Evolutionary conservation across 2,888 invertebrate genomes (phyloP).

Genomic region (Rhagophthalmus giganteus): DNA sequence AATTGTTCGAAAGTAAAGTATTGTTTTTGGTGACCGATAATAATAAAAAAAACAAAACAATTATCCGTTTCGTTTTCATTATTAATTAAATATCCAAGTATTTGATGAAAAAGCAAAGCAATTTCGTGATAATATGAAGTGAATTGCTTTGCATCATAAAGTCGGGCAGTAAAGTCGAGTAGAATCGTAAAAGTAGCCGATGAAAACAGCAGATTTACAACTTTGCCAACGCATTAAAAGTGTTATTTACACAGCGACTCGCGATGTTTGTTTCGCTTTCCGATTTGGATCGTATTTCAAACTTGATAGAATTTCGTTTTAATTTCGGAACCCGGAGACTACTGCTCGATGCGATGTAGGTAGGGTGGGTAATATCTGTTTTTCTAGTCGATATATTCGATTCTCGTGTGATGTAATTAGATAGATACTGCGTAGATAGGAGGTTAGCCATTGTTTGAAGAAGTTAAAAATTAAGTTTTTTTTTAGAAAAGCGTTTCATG

Average conservation of each 20-base stretch:
- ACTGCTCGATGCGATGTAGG: too few relatives aligned
- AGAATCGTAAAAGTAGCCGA: slow-evolving; percentile 31
- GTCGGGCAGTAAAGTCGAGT: slow-evolving; percentile 26
- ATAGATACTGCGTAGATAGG: slow-evolving; percentile 3
- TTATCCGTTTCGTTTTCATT: neutral
- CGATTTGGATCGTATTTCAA: slow-evolving; percentile 22
- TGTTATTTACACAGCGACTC: slow-evolving; percentile 30
- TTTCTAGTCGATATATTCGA: too few relatives aligned
- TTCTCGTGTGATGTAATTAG: too few relatives aligned
- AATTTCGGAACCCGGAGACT: neutral
- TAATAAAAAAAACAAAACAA: neutral
- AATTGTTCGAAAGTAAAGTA: too few relatives aligned
- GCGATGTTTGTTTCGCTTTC: slow-evolving; percentile 26
- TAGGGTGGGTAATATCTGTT: too few relatives aligned
- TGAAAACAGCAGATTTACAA: slow-evolving; percentile 32
- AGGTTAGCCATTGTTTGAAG: slow-evolving; percentile 4
- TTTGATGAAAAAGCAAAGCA: slow-evolving; percentile 4
- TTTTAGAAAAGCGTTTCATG: neutral
- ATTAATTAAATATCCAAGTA: neutral
- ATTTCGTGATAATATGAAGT: slow-evolving; percentile 5
- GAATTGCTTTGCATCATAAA: slow-evolving; percentile 28
- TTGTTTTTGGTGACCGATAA: too few relatives aligned
- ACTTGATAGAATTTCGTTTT: slow-evolving; percentile 17
- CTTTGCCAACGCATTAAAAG: slow-evolving; percentile 31
- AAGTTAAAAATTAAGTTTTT: neutral